phyloP scores from a whole-genome alignment of 2,113 vertebrate species.

The Stictonetta naevosa region DNA sequence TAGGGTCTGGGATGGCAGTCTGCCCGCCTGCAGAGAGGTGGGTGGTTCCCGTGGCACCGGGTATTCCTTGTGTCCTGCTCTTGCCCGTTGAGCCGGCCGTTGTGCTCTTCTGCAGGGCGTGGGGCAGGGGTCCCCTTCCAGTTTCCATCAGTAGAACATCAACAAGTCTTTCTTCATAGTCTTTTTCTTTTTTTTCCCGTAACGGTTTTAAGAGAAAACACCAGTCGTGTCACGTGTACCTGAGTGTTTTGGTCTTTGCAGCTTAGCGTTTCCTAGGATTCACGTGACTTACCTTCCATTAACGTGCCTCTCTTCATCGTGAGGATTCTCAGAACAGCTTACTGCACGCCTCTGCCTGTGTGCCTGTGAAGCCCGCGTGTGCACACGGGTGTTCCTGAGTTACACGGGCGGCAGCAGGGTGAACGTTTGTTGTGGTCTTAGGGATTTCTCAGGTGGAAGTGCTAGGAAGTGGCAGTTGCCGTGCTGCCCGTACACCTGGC shows the following conservation, averaged over 20 bases:
- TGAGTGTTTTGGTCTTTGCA: neutral
- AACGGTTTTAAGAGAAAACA: neutral
- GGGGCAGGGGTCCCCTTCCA: neutral
- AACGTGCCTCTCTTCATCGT: neutral
- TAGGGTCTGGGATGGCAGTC: neutral
- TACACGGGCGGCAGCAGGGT: neutral
- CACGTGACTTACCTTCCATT: neutral
- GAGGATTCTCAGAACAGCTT: neutral
- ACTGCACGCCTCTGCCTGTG: neutral
- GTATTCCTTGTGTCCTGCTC: neutral
- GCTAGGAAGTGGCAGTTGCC: neutral
- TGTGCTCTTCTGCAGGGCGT: neutral
- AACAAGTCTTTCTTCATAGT: neutral
- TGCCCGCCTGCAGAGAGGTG: neutral
- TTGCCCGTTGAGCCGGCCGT: rapidly evolving
- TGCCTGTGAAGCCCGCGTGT: neutral
- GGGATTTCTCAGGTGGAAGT: neutral
- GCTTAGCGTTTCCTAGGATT: neutral
- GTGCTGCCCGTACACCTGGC: neutral
- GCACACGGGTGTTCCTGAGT: neutral
- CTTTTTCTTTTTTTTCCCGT: neutral
- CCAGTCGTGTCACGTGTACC: rapidly evolving
- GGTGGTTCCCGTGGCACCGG: neutral
- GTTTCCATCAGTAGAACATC: neutral
- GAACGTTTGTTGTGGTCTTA: neutral